A percentile compares a stretch with the other conserved stretches of the same genome.
Conservation (phyloP, 1,140 invertebrate species). For the Bombyx mori region ASM3026992v2 NC_085131.1:1514001-1514500, state of each 20-base stretch:
- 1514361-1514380: constrained; percentile 1
- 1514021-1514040: not conserved
- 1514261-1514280: constrained; percentile 40
- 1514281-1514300: constrained; percentile 56
- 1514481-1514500: constrained; percentile 36
- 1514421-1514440: not conserved
- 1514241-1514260: constrained; percentile 54
- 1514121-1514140: constrained; percentile 53
- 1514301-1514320: constrained; percentile 40
- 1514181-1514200: constrained; percentile 68
- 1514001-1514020: constrained; percentile 55
- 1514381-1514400: not conserved
- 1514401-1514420: not conserved
- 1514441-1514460: constrained; percentile 2
- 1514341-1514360: constrained; percentile 18
- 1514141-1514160: constrained; percentile 65
- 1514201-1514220: constrained; percentile 62
- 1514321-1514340: constrained; percentile 22
- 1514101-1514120: constrained; percentile 51
- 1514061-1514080: constrained; percentile 1
- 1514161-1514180: constrained; percentile 63
- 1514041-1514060: constrained; percentile 38
- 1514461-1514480: constrained; percentile 4
- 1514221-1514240: constrained; percentile 61
- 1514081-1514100: constrained; percentile 56